Base-by-base conservation (phyloP, 2,113 vertebrate genomes). In the Sander vitreus region DNA sequence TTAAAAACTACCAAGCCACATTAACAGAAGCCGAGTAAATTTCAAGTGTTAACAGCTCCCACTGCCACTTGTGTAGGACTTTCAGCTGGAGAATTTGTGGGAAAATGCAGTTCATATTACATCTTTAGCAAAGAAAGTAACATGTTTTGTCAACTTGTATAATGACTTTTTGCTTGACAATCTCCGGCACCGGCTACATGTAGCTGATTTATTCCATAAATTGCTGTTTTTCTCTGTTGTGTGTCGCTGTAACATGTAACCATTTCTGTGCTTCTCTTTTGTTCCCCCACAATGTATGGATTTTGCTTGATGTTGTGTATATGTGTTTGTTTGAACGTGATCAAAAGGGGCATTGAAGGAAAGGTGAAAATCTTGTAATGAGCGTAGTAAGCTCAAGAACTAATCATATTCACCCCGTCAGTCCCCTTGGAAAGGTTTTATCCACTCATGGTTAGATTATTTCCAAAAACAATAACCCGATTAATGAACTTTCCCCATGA, bases 401-500 rank as follows among this genome's bases (percentile, higher is more conserved):
- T 55, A 65, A 76, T 71, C 65, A 23, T 47, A 30, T 71, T 86
- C 54, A 4, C 53, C 45, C 43, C 51, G 19, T 47, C 9, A 55
- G n/a, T 63, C 5, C 51, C 14, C 33, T 80, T 66, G 51, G 69
- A 87, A 81, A 70, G 10, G 25, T 66, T 85, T 81, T 47, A 51
- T 33, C 19, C 47, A 73, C 36, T 69, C n/a, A 45, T 76, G 50
- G 39, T 84, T 70, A 60, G 50, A 75, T 72, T 78, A 19, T 73
- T 66, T 60, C 73, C 66, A 71, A 74, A 78, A 80, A 85, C 74
- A 80, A 84, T 74, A 43, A 87, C 27, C 6, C 71, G 33, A 75
- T 81, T 89, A 63, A 85, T 43, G 1, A 59, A 77, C 23, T 58
- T 64, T 54, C 18, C 65, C 10, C 50, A 43, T 65, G 16, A 80